These are phyloP conservation scores for Pachyrhynchus sulphureomaculatus DNA, from an alignment of 1,140 invertebrate species.

Conservation along the genomic window DNA sequence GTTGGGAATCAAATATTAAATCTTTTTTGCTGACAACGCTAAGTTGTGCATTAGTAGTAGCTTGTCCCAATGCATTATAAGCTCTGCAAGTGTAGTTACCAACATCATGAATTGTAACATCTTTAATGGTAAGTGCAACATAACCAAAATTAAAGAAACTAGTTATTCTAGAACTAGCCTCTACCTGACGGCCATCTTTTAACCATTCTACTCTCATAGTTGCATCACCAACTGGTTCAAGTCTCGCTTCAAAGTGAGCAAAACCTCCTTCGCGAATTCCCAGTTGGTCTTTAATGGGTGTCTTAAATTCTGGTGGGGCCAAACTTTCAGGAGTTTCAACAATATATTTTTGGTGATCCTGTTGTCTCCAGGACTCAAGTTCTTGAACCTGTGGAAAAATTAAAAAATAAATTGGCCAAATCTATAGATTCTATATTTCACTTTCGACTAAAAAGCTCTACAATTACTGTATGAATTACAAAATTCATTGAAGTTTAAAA, in stretches of 20 bases:
- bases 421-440: background rate
- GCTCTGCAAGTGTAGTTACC: conserved; percentile 91
- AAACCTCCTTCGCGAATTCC: conserved; percentile 90
- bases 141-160: conserved; percentile 97
- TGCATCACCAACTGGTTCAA: conserved; percentile 91
- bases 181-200: conserved; percentile 86
- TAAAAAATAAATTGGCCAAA: background rate
- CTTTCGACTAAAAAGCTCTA: background rate
- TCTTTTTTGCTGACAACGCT: conserved; percentile 84
- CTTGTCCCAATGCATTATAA: conserved; percentile 84
- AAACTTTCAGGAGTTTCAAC: conserved; percentile 76
- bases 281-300: conserved; percentile 86
- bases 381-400: conserved; percentile 68
- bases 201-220: conserved; percentile 93
- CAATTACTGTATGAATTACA: too few relatives aligned
- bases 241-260: conserved; percentile 92
- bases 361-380: conserved; percentile 86
- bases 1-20: conserved; percentile 82
- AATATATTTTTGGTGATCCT: conserved; percentile 72
- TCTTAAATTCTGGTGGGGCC: conserved; percentile 86
- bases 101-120: conserved; percentile 85
- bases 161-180: conserved; percentile 91
- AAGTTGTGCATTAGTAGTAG: conserved; percentile 84
- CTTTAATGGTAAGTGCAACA: conserved; percentile 93
- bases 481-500: too few relatives aligned